Conservation (phyloP, 2,797 vertebrate genomes). For the Ambastaia sidthimunki region DNA sequence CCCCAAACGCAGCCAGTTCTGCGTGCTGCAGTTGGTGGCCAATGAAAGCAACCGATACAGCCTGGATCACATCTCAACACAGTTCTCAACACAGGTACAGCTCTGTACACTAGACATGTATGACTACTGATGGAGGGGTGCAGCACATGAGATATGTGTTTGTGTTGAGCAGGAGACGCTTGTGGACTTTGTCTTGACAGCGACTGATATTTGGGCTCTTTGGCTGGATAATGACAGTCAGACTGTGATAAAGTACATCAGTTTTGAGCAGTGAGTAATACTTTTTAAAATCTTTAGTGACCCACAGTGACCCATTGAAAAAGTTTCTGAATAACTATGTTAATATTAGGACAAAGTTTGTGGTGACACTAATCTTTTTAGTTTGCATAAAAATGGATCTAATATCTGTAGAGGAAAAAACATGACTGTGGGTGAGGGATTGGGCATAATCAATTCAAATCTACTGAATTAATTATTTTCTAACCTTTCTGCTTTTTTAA, state of each 20-base stretch:
- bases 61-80: constrained; percentile 89
- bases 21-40: constrained; percentile 87
- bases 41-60: constrained; percentile 87
- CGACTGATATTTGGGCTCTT: constrained; percentile 90
- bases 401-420: no score
- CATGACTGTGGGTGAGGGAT: no score
- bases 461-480: no score
- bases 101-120: background rate
- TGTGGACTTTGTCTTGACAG: constrained; percentile 89
- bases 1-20: constrained; percentile 89
- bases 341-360: no score
- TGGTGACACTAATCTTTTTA: no score
- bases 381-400: no score
- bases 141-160: background rate
- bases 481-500: constrained; percentile 13
- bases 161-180: constrained; percentile 83
- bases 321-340: no score
- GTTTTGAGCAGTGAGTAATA: constrained; percentile 90
- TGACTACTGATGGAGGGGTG: background rate
- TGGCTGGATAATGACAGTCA: constrained; percentile 91
- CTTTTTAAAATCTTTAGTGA: background rate
- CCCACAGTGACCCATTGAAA: background rate
- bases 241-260: constrained; percentile 89
- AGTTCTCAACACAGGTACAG: constrained; percentile 79
- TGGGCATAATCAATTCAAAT: no score